Evolutionary conservation across 2,888 invertebrate genomes (phyloP).

Genomic region (Cylloceria caligata): DNA sequence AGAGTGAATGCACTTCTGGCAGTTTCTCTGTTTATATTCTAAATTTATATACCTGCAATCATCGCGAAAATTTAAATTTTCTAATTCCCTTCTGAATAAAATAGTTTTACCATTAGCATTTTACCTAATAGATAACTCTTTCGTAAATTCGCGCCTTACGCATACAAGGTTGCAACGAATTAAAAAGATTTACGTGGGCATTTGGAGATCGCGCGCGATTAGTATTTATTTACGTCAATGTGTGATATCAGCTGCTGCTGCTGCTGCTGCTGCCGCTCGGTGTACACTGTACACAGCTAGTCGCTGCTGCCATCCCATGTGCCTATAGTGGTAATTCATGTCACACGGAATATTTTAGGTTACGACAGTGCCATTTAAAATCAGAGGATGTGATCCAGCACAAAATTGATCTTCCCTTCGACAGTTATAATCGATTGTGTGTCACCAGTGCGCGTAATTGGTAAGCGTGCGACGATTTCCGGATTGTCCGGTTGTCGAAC

Average conservation of each 20-base stretch:
- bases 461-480: background rate
- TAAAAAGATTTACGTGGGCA: background rate
- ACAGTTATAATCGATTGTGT: slow-evolving; percentile 8
- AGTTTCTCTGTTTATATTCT: background rate
- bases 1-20: background rate
- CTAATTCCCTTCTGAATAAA: background rate
- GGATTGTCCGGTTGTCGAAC: background rate
- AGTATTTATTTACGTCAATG: background rate
- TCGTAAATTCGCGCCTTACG: background rate
- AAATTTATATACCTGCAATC: too few relatives aligned
- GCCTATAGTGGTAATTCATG: slow-evolving; percentile 25
- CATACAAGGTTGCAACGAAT: background rate
- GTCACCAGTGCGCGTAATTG: background rate
- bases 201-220: background rate
- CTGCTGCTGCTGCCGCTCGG: background rate
- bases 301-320: slow-evolving; percentile 56
- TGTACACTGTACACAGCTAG: background rate
- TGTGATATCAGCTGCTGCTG: slow-evolving; percentile 32
- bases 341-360: slow-evolving; percentile 53
- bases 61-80: too few relatives aligned
- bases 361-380: slow-evolving; percentile 64
- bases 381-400: slow-evolving; percentile 61
- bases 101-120: background rate
- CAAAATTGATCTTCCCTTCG: slow-evolving; percentile 31
- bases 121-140: background rate